Conservation (phyloP, 2,888 invertebrate genomes). For the Papilio demoleus region DNA sequence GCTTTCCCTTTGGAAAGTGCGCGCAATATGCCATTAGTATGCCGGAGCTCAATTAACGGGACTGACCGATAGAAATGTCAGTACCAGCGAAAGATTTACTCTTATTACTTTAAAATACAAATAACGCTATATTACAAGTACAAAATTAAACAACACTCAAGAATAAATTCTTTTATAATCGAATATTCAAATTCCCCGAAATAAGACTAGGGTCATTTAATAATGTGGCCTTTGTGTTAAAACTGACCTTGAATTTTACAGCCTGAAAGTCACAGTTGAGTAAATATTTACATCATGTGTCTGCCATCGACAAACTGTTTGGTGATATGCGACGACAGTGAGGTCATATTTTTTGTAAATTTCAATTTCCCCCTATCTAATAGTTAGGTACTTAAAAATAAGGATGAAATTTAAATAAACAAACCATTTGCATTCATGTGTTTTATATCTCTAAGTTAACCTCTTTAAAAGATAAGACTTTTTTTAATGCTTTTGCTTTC, state of each 20-base stretch:
- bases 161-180: too few species aligned
- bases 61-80: slow-evolving; percentile 60
- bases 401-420: slow-evolving; percentile 23
- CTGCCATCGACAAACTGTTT: background rate
- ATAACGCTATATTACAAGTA: too few species aligned
- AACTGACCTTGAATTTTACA: slow-evolving; percentile 18
- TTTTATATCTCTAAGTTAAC: slow-evolving; percentile 29
- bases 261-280: slow-evolving; percentile 26
- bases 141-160: too few species aligned
- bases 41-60: slow-evolving; percentile 73
- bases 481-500: slow-evolving; percentile 13
- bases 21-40: slow-evolving; percentile 70
- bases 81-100: slow-evolving; percentile 45
- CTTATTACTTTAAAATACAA: slow-evolving; percentile 35
- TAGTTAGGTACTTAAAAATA: slow-evolving; percentile 4
- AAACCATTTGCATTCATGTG: slow-evolving; percentile 19
- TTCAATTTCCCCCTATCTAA: background rate
- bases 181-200: too few species aligned
- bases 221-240: slow-evolving; percentile 12
- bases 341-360: background rate
- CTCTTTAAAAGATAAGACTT: slow-evolving; percentile 20
- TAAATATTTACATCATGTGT: slow-evolving; percentile 22
- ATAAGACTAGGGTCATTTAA: too few species aligned
- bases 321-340: background rate
- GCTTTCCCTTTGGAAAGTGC: slow-evolving; percentile 79